Evolutionary conservation across 2,797 vertebrate genomes (phyloP), one percentile per base, ranked within the genome.

Genomic region (Pangasius mekongensis): DNA sequence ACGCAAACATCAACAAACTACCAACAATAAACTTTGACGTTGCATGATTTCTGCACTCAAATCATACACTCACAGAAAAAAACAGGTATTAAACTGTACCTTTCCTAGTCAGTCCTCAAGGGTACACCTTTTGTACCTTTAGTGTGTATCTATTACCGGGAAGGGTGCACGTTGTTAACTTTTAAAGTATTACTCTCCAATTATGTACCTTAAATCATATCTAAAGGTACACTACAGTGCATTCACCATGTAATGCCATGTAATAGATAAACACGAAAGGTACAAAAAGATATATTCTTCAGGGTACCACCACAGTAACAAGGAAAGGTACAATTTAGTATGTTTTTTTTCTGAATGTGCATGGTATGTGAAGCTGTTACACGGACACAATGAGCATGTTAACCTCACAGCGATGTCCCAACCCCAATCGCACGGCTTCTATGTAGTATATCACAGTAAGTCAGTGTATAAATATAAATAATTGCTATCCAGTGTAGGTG

Each of bases 391-490:
- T 24, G 11, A 54, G n/a, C n/a, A 69, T 36, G 18, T 52, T 52
- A 84, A 54, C 47, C n/a, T n/a, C 47, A 54, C 30, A 67, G 64
- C 20, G 2, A 54, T 36, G 10, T 52, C 18, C 16, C 18, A 67
- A 7, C 16, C 27, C 2, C 9, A 67, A 33, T 84, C 43, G 24
- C 47, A 22, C 10, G 47, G 62, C 82, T 69, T 69, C 27, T 77
- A 49, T 36, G 82, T 52, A 54, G 64, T 22, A 52, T 49, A 67
- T 84, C 82, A 83, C 58, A 36, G 47, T 14, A 84, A 9, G 47
- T 69, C 47, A 36, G 83, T 33, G 62, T 36, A 36, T 84, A 36
- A 36, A 18, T 33, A 84, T 69, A 84, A 69, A 84, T 84, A n/a
- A 52, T 69, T 36, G 83, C 24, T 69, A 47, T 36, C 83, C 64